Conservation (phyloP, 2,113 vertebrate species). For the Grus americana region DNA sequence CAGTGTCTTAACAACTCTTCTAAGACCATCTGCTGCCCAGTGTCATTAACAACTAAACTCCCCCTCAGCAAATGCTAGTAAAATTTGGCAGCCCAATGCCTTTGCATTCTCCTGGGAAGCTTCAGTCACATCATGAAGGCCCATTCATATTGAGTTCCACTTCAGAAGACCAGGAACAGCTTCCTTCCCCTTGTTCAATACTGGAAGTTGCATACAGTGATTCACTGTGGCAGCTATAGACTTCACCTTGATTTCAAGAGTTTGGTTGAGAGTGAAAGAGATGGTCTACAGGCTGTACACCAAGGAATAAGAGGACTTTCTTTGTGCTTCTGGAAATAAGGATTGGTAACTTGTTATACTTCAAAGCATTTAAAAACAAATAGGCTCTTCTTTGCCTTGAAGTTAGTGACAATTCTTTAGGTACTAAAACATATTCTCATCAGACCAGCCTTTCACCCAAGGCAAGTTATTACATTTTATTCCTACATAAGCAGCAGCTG, state of each 20-base stretch:
- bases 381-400: neutral
- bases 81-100: slow-evolving; percentile 33
- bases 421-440: neutral
- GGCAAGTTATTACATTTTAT: neutral
- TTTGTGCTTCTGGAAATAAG: neutral
- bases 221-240: neutral
- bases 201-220: neutral
- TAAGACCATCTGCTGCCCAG: slow-evolving; percentile 68
- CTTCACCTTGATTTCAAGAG: neutral
- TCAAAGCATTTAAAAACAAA: neutral
- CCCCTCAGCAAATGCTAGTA: slow-evolving; percentile 53
- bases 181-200: neutral
- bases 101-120: neutral
- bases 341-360: neutral
- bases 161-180: neutral
- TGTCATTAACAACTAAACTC: slow-evolving; percentile 60
- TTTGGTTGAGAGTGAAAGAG: neutral
- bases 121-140: slow-evolving; percentile 13
- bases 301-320: neutral
- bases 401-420: neutral
- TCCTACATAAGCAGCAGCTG: neutral
- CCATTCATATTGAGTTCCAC: slow-evolving; percentile 33
- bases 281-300: neutral
- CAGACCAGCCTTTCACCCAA: neutral
- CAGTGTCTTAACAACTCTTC: slow-evolving; percentile 61